Base-by-base conservation (phyloP, 2,888 invertebrate genomes). In the Rhopalosiphum nymphaeae region DNA sequence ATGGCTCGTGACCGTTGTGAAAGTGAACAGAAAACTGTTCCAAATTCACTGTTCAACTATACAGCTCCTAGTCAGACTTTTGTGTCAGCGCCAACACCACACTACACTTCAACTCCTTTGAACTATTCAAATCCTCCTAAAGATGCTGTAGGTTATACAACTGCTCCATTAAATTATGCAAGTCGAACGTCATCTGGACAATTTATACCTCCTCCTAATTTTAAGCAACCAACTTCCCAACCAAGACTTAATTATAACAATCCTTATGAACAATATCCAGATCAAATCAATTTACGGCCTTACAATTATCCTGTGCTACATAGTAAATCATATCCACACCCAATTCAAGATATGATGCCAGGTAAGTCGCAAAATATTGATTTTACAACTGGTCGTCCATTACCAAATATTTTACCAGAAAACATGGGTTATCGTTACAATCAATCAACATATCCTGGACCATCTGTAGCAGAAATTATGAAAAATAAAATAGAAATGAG, bases 351-450 rank as follows among this genome's bases (percentile, higher is more conserved):
- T 7, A 94, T 94, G 91, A 91, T 94, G 21, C 86, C 94, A 1
- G 85, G 49, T 9, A 94, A 94, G 49, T 29, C 90, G 7, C 94
- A 94, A 86, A 94, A 94, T 94, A 94, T 94, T 61, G 94, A 94
- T 91, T 94, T 94, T 86, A 93, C 95, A 21, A 94, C 94, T 25
- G 95, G 94, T 56, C 95, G 95, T 44, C 93, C 94, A 26, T 94
- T 95, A 57, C 94, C 94, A 67, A 95, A 95, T 46, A 94, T 95
- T 84, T 93, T 95, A 44, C 95, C 95, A 26, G 93, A 95, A 10
- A 95, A 95, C 91, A 95, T 95, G 3, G 95, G 90, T 91, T 95
- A 95, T 46, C 95, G 95, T 49, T 95, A 94, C 86, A 95, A 95
- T 94, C 94, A 95, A 85, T 29, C 95, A 21, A 61, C 89, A 26